Evolutionary conservation across 2,113 vertebrate genomes (phyloP).

Genomic region (Lagenorhynchus albirostris): DNA sequence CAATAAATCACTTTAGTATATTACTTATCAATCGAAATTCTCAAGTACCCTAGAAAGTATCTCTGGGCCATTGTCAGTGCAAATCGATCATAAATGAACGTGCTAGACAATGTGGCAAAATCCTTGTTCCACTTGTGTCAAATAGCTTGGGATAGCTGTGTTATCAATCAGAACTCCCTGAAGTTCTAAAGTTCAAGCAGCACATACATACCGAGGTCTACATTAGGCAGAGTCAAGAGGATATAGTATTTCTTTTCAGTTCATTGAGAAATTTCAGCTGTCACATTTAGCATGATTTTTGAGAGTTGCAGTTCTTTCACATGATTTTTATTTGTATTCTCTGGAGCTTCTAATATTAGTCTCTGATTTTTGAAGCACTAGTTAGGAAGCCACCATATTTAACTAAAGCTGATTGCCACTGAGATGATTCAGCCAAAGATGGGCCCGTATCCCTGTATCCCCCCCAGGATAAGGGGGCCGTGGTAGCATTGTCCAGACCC

Average conservation of each 20-base stretch:
- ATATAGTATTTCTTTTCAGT: neutral
- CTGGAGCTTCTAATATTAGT: neutral
- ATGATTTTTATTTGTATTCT: neutral
- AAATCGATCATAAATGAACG: conserved; percentile 25
- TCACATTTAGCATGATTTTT: neutral
- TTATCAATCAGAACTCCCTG: neutral
- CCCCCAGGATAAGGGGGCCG: neutral
- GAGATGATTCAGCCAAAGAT: neutral
- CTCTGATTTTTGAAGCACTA: neutral
- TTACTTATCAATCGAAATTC: conserved; percentile 71
- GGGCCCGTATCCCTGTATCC: neutral
- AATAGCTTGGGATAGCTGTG: neutral
- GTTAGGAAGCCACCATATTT: neutral
- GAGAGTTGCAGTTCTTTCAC: neutral
- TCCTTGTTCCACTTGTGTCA: neutral
- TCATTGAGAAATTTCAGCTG: neutral
- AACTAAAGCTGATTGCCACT: neutral
- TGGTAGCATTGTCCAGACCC: neutral
- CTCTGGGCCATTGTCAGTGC: conserved; percentile 41
- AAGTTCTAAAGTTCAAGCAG: neutral
- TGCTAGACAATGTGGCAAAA: neutral
- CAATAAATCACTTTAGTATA: conserved; percentile 64
- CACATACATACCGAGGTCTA: neutral
- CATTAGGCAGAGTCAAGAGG: neutral
- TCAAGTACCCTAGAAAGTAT: conserved; percentile 56